Evolutionary conservation across 2,113 vertebrate genomes (phyloP), one percentile per base, ranked within the genome.

Genomic region (Myiopsitta monachus): DNA sequence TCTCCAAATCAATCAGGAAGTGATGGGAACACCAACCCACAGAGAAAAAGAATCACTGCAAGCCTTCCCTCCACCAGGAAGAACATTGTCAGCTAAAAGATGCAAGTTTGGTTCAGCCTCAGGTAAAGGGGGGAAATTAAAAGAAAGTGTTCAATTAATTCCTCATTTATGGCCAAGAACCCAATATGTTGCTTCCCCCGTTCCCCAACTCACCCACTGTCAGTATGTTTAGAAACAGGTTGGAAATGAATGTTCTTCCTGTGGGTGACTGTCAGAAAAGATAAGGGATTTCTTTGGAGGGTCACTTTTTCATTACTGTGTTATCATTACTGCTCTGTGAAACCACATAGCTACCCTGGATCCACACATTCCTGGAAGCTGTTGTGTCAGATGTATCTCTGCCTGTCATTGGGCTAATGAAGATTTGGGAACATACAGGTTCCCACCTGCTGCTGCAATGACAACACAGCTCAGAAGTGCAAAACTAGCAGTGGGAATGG

Each of bases 81-180:
- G 41, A 14, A 15, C 14, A 1, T 2, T 38, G 41, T 30, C n/a
- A n/a, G 70, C 44, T 67, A 21, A 5, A 41, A 64, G n/a, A 66
- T n/a, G 26, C 22, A 39, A 38, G 59, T 36, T 66, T n/a, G 36
- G 47, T 49, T 88, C 44, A 38, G 49, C 3, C 38, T 16, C 1
- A 2, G 47, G 38, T 38, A 31, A 43, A 19, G 4, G 19, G 6
- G 18, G 28, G 47, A 47, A 83, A 87, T 88, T 7, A 87, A 90
- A 83, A 87, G 30, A 78, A 95, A 87, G 76, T 59, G 87, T 84
- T 73, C 72, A 87, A 96, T 97, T 96, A 97, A 94, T 96, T 96
- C 74, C 78, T 96, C 70, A 23, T 36, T 83, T 70, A 76, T 49
- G 41, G 67, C 84, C 18, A 3, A 28, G 67, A 59, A 63, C 17